These are phyloP conservation scores for Caenorhabditis parvicauda DNA, from an alignment of 2,888 invertebrate genomes.

Conservation along the genomic window DNA sequence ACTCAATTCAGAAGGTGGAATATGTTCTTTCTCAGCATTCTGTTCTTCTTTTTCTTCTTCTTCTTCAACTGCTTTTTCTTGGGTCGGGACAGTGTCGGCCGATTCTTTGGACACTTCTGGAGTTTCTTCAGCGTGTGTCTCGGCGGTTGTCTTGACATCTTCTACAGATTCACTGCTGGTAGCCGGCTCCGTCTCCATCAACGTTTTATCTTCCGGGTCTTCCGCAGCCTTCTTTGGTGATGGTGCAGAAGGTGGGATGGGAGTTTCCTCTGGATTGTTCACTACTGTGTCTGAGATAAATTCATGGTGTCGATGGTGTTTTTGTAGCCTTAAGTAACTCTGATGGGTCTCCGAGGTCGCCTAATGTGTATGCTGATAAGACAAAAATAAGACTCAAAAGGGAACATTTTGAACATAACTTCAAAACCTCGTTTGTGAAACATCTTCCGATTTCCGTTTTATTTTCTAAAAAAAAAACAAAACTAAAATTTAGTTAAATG, in stretches of 20 bases:
- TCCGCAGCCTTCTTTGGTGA: background rate
- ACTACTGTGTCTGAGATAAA: too few relatives aligned
- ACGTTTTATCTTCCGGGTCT: constrained; percentile 1
- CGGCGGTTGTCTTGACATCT: background rate
- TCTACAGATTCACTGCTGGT: background rate
- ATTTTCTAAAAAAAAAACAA: background rate
- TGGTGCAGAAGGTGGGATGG: too few relatives aligned
- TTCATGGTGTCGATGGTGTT: too few relatives aligned
- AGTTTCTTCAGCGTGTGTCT: background rate
- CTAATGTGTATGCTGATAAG: too few relatives aligned
- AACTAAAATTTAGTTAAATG: too few relatives aligned
- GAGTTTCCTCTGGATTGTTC: too few relatives aligned
- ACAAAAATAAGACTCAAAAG: too few relatives aligned
- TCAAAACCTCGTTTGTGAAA: too few relatives aligned
- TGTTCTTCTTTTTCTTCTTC: constrained; percentile 1
- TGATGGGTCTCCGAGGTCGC: too few relatives aligned
- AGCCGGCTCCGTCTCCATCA: constrained; percentile 4
- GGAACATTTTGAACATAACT: too few relatives aligned
- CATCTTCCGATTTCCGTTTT: background rate
- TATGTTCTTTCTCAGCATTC: background rate
- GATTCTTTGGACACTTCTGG: background rate
- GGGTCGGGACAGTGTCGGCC: background rate
- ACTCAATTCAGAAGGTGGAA: too few relatives aligned
- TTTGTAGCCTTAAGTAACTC: too few relatives aligned
- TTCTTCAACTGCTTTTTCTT: background rate